These are phyloP conservation scores for Mesorhabditis sp. DNA, from an alignment of 2,888 invertebrate genomes.

Conservation along the genomic window DNA sequence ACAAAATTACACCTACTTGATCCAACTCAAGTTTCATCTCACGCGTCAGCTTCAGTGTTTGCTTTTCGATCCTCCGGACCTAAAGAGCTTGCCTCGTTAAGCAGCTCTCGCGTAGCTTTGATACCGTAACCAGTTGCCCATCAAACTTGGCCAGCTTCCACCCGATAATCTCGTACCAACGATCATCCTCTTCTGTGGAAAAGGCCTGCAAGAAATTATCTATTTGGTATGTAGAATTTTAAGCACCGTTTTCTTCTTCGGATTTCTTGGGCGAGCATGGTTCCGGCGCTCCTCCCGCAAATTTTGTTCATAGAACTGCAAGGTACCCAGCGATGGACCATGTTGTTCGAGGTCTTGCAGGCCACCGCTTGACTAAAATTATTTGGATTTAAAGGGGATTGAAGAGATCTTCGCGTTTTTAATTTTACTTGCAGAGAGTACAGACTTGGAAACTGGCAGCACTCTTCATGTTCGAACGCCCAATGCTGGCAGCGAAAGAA, in stretches of 20 bases:
- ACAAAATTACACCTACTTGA: conserved; percentile 16
- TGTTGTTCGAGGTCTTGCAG: too few species aligned
- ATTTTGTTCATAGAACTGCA: conserved; percentile 30
- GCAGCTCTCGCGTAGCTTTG: too few species aligned
- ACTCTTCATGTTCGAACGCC: conserved; percentile 26
- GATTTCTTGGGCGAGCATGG: conserved; percentile 8
- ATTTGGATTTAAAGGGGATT: too few species aligned
- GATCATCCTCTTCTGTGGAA: neutral
- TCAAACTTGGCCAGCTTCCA: conserved; percentile 32
- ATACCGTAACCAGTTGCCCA: conserved; percentile 20
- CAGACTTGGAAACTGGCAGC: conserved; percentile 17
- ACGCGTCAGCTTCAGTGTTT: conserved; percentile 27
- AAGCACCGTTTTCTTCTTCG: neutral
- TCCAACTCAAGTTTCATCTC: conserved; percentile 38
- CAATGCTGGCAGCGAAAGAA: conserved; percentile 12
- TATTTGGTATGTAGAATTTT: too few species aligned
- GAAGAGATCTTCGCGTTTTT: too few species aligned
- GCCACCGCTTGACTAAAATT: too few species aligned
- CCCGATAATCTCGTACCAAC: conserved; percentile 27
- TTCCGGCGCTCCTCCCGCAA: conserved; percentile 17
- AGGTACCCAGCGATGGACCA: conserved; percentile 8
- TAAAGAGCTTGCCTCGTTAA: too few species aligned
- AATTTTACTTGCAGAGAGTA: too few species aligned
- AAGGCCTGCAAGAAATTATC: neutral
- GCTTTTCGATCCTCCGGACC: conserved; percentile 27